Evolutionary conservation across 2,888 invertebrate genomes (phyloP).

Genomic region (Carabus problematicus): DNA sequence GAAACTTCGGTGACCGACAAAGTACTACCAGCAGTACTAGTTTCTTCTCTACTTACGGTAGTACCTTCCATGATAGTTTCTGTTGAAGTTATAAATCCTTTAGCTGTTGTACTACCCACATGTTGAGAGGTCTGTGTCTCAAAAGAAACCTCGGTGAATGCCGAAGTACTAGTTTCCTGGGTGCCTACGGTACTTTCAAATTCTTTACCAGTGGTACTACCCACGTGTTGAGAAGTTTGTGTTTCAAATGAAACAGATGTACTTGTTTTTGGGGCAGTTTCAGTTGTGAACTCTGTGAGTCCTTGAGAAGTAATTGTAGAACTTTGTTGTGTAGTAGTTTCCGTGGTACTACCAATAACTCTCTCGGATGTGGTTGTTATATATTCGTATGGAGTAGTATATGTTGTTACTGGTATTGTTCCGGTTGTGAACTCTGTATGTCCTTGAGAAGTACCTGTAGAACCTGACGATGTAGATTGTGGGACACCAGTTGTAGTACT

Average conservation of each 20-base stretch:
- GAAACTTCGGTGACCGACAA: too few relatives aligned
- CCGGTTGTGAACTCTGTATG: conserved; percentile 44
- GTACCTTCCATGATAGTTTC: neutral
- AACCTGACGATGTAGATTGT: conserved; percentile 53
- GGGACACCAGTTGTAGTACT: conserved; percentile 45
- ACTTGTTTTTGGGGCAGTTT: conserved; percentile 47
- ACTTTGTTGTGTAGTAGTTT: conserved; percentile 48
- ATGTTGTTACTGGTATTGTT: neutral
- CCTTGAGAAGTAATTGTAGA: conserved; percentile 56
- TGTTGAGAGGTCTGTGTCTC: conserved; percentile 35
- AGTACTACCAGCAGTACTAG: too few relatives aligned
- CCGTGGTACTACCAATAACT: too few relatives aligned
- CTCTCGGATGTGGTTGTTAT: too few relatives aligned
- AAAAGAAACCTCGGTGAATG: neutral
- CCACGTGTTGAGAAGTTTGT: conserved; percentile 46
- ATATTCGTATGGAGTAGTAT: conserved; percentile 61
- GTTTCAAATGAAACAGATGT: too few relatives aligned
- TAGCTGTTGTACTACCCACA: conserved; percentile 44
- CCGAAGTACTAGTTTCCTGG: too few relatives aligned
- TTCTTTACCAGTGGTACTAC: neutral
- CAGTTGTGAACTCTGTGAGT: conserved; percentile 57
- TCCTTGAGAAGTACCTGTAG: conserved; percentile 57
- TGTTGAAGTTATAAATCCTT: neutral
- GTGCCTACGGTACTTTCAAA: conserved; percentile 1
- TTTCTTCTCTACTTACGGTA: too few relatives aligned